Conservation (phyloP, 2,113 vertebrate species). For the Bufo gargarizans region DNA sequence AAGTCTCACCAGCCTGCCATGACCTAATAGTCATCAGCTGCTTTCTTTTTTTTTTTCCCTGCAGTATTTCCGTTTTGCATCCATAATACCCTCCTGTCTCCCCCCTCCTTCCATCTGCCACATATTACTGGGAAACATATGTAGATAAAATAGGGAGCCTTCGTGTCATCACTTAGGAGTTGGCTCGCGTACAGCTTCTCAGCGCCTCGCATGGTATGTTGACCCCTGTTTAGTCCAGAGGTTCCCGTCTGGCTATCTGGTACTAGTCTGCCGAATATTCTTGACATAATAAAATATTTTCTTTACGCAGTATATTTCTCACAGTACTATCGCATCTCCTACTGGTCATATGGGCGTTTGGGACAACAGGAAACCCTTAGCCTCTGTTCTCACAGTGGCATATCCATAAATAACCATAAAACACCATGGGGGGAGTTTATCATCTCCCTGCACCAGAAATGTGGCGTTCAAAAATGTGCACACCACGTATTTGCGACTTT, state of each 20-base stretch:
- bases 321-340: not conserved
- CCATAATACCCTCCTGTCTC: not conserved
- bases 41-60: slow-evolving; percentile 15
- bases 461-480: too few relatives aligned
- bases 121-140: not conserved
- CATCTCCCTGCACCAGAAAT: too few relatives aligned
- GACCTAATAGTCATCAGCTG: not conserved
- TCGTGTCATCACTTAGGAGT: not conserved
- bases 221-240: not conserved
- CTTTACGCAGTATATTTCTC: not conserved
- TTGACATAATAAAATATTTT: not conserved
- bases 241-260: not conserved
- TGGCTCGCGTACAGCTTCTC: not conserved
- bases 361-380: not conserved
- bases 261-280: not conserved
- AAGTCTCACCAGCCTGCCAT: slow-evolving; percentile 10
- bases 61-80: slow-evolving; percentile 26
- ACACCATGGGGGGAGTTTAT: too few relatives aligned
- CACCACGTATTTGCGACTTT: too few relatives aligned
- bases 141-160: not conserved
- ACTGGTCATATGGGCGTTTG: too few relatives aligned
- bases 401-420: too few relatives aligned
- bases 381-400: not conserved
- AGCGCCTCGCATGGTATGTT: not conserved
- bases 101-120: slow-evolving; percentile 10